phyloP scores from a whole-genome alignment of 2,888 invertebrate species.

The Cephus rjabovi region DNA sequence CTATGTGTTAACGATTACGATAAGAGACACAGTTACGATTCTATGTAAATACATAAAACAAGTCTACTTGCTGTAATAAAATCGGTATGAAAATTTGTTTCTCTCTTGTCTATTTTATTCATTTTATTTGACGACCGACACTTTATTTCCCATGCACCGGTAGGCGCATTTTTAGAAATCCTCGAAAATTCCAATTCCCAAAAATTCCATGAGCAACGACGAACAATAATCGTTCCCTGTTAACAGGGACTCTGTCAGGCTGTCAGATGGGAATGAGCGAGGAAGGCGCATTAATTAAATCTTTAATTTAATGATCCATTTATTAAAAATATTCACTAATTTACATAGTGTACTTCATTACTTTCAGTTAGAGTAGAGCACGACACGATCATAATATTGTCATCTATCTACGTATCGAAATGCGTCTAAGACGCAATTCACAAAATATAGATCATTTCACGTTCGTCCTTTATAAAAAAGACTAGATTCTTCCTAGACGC shows the following conservation, averaged over 20 bases:
- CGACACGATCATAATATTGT: slow-evolving; percentile 53
- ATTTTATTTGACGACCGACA: neutral
- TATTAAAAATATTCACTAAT: slow-evolving; percentile 66
- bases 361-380: slow-evolving; percentile 59
- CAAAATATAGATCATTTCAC: slow-evolving; percentile 43
- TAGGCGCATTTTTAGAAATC: no score
- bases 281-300: neutral
- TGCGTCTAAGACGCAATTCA: slow-evolving; percentile 28
- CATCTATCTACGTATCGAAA: slow-evolving; percentile 57
- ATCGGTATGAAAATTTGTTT: neutral
- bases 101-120: neutral
- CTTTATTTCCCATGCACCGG: fast-evolving
- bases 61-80: slow-evolving; percentile 43
- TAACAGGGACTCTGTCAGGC: no score
- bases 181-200: no score
- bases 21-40: slow-evolving; percentile 35
- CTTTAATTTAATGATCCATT: slow-evolving; percentile 58
- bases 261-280: neutral
- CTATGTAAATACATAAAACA: slow-evolving; percentile 41
- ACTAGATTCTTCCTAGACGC: slow-evolving; percentile 44
- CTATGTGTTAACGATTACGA: slow-evolving; percentile 41
- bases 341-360: slow-evolving; percentile 60
- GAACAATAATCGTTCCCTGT: no score
- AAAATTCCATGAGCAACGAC: no score
- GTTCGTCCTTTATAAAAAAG: slow-evolving; percentile 56